Conservation (phyloP, 1,140 invertebrate genomes). For the Gonatopus flavifemur region DNA sequence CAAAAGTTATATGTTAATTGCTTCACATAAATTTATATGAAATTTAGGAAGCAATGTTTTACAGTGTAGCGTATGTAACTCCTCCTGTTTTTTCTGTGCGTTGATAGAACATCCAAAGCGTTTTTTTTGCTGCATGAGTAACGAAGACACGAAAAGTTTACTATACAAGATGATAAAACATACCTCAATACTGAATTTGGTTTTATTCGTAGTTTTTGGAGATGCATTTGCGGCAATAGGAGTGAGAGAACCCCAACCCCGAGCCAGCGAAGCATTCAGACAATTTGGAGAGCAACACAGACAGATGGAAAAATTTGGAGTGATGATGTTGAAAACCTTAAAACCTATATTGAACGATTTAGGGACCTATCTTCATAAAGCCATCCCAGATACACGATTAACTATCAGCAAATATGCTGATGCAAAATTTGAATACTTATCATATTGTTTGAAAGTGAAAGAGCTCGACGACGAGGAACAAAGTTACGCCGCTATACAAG, state of each 20-base stretch:
- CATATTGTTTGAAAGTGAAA: constrained; percentile 96
- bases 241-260: constrained; percentile 90
- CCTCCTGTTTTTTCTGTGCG: too few relatives aligned
- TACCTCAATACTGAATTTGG: too few relatives aligned
- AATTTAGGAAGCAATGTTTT: too few relatives aligned
- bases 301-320: constrained; percentile 88
- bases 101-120: too few relatives aligned
- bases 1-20: too few relatives aligned
- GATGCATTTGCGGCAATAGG: constrained; percentile 94
- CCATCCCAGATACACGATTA: constrained; percentile 95
- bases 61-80: too few relatives aligned
- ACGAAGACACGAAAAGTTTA: too few relatives aligned
- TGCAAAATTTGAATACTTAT: constrained; percentile 97
- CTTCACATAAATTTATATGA: too few relatives aligned
- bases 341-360: constrained; percentile 92
- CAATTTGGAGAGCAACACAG: constrained; percentile 94
- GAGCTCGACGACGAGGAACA: constrained; percentile 99
- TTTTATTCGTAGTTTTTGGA: constrained; percentile 85
- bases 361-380: constrained; percentile 95
- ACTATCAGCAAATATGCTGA: constrained; percentile 98
- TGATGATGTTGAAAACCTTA: constrained; percentile 85
- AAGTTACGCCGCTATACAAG: constrained; percentile 89
- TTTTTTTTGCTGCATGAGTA: too few relatives aligned
- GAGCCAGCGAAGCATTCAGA: constrained; percentile 93
- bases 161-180: too few relatives aligned